Conservation (phyloP, 2,888 invertebrate genomes). For the Nymphalis polychloros region DNA sequence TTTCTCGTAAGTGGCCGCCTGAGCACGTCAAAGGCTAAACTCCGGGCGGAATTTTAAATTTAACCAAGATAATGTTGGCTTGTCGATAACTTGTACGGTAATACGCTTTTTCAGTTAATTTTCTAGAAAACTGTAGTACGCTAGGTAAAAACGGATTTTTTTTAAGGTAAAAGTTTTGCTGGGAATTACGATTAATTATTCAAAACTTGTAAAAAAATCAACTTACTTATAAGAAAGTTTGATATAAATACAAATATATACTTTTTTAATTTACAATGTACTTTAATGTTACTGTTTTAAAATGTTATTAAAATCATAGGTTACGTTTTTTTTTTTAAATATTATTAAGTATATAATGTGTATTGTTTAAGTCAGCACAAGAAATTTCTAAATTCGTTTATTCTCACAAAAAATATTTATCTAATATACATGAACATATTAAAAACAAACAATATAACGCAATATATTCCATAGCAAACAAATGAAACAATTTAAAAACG, state of each 20-base stretch:
- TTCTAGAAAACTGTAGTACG: constrained; percentile 8
- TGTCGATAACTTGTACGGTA: constrained; percentile 31
- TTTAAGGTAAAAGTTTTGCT: constrained; percentile 3
- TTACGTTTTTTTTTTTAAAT: no score
- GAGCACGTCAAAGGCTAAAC: constrained; percentile 66
- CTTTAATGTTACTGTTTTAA: no score
- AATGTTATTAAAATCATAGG: no score
- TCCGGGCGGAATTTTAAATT: constrained; percentile 42
- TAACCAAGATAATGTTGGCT: constrained; percentile 35
- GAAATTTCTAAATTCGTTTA: no score
- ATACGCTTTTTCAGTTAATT: constrained; percentile 20
- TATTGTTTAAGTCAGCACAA: no score
- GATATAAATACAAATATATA: neutral
- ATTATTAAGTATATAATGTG: no score
- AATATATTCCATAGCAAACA: neutral
- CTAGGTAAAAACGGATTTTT: constrained; percentile 7
- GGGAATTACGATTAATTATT: neutral
- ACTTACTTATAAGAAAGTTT: neutral
- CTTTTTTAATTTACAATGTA: no score
- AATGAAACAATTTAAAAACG: constrained; percentile 22
- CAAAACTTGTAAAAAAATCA: neutral
- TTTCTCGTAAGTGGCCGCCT: constrained; percentile 70
- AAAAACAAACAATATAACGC: neutral
- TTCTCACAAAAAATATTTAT: no score
- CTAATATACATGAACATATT: no score